These are phyloP conservation scores for Dufourea novaeangliae DNA, from an alignment of 1,140 invertebrate species.

Conservation along the genomic window DNA sequence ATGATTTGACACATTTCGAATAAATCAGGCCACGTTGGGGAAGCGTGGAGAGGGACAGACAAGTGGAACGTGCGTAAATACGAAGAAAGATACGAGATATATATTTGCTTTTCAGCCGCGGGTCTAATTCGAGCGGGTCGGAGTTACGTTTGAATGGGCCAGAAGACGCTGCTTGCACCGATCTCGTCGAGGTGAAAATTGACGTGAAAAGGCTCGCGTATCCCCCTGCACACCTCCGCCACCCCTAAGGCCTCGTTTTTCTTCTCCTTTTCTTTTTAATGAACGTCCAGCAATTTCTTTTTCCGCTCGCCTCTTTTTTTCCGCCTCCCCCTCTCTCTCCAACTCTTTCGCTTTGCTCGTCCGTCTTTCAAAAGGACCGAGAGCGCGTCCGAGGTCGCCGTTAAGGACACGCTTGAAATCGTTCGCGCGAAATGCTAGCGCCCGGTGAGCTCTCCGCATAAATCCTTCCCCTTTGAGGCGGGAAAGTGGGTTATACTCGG, in stretches of 20 bases:
- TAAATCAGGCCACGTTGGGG: neutral
- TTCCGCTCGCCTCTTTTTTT: neutral
- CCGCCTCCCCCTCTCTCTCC: neutral
- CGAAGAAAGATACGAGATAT: too few relatives aligned
- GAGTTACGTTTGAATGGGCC: neutral
- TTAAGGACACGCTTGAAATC: constrained; percentile 50
- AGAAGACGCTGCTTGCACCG: neutral
- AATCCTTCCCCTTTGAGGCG: constrained; percentile 44
- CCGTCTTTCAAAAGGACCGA: constrained; percentile 39
- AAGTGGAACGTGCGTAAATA: too few relatives aligned
- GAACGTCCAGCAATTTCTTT: constrained; percentile 34
- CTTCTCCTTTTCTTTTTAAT: neutral
- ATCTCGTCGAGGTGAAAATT: neutral
- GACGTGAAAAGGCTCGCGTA: neutral
- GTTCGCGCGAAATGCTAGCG: constrained; percentile 42
- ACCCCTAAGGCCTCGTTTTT: constrained; percentile 10
- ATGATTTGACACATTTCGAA: neutral
- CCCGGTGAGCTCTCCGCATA: constrained; percentile 28
- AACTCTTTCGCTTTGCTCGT: neutral
- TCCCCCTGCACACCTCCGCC: too few relatives aligned
- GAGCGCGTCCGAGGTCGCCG: constrained; percentile 30
- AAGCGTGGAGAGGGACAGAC: neutral
- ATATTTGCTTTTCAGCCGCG: neutral
- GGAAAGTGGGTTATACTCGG: constrained; percentile 47
- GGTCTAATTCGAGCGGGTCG: neutral